Base-by-base conservation (phyloP, 2,888 invertebrate genomes). In the Brachypalpus laphriformis region DNA sequence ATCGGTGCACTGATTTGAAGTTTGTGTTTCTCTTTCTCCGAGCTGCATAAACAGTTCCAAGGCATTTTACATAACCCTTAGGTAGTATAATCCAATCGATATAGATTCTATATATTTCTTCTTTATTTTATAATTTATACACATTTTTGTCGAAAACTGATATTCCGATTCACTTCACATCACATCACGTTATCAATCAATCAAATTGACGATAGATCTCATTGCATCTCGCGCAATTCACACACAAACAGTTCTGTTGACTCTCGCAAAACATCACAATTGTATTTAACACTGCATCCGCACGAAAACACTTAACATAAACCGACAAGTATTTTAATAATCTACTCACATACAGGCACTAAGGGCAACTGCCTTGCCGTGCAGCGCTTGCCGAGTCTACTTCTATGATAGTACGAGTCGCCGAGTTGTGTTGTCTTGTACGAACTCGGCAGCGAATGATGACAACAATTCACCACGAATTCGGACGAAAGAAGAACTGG, bases 1-100 rank as follows among this genome's bases (percentile, higher is more conserved):
- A 85, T 85, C 31, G 83, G 83, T 11, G 83, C 83, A 66, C 83
- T 85, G 18, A 85, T 85, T 37, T 85, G 65, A 20, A 80, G 83
- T 37, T 80, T 85, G 63, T 85, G 80, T 49, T 63, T 75, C 25
- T 80, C 54, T 25, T 85, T 85, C 51, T 85, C 83, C 75, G 83
- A 85, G 80, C 83, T 85, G 80, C 83, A 85, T 75, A 85, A 51
- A 66, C 83, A 85, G 57, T 80, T 85, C 83, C 83, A 85, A 80
- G 83, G 83, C 83, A 85, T 85, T 80, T 80, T 85, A 63, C 65
- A 47, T 75, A 70, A 70, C 22, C 47, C 66, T 59, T n/a, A 16
- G 18, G 9, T 59, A 51, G 18, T 56, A 37, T 61, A 71, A 68
- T 80, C 61, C 57, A 31, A 34, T 7, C 20, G 34, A 45, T 57